Evolutionary conservation across 2,797 vertebrate genomes (phyloP).

Genomic region (Sebastes flavidus): DNA sequence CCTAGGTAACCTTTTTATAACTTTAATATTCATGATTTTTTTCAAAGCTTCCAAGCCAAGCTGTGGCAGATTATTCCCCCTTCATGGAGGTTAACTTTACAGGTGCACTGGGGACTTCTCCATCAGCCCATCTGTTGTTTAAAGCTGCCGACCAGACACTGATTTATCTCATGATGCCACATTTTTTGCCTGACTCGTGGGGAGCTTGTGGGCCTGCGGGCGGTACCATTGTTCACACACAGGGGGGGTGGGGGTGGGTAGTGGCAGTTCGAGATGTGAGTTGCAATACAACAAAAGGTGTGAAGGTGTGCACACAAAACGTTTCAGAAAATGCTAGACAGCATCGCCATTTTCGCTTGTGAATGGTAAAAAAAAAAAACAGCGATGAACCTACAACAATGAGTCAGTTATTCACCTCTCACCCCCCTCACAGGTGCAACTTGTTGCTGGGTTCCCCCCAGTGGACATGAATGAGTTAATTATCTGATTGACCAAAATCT

Average conservation of each 20-base stretch:
- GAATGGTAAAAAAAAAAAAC: conserved; percentile 67
- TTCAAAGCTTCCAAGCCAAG: background rate
- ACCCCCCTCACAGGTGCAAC: conserved; percentile 44
- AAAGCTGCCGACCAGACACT: background rate
- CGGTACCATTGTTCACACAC: conserved; percentile 70
- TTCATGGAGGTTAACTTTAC: background rate
- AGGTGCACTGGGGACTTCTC: background rate
- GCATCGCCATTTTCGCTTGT: conserved; percentile 66
- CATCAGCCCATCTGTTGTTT: background rate
- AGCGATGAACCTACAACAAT: conserved; percentile 68
- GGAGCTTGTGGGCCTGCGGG: conserved; percentile 70
- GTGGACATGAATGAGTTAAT: conserved; percentile 28
- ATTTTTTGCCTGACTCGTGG: conserved; percentile 76
- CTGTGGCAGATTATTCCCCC: background rate
- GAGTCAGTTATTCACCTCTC: conserved; percentile 42
- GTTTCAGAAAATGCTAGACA: conserved; percentile 83
- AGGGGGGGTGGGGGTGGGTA: background rate
- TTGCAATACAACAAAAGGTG: conserved; percentile 75
- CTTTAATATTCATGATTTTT: background rate
- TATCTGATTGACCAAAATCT: background rate
- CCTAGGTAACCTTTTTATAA: background rate
- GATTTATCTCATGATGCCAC: conserved; percentile 44
- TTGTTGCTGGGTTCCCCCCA: conserved; percentile 7
- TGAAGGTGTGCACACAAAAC: conserved; percentile 80
- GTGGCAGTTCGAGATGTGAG: conserved; percentile 77